Percentiles rank a stretch among this genome's conserved stretches.
These are phyloP conservation scores for Cephalopachus bancanus DNA, from an alignment of 2,797 vertebrate species.

Conservation along the genomic window DNA sequence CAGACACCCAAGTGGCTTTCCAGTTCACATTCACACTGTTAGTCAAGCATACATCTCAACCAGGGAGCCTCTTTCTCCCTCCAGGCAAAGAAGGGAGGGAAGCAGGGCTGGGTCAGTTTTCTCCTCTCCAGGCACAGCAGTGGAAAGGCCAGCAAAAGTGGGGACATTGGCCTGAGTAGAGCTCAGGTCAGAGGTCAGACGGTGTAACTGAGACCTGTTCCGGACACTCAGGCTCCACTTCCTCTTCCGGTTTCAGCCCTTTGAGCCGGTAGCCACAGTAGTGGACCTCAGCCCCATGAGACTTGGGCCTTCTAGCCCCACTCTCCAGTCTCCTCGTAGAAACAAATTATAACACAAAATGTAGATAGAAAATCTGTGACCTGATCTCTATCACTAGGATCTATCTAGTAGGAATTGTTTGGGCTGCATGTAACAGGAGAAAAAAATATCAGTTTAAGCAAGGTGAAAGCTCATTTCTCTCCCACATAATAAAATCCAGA, in stretches of 20 bases:
- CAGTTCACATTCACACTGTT: no score
- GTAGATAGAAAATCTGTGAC: background rate
- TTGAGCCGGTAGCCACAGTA: background rate
- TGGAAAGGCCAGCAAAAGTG: background rate
- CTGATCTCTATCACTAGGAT: background rate
- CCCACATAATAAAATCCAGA: background rate
- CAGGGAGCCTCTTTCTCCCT: background rate
- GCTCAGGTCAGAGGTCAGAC: accelerated
- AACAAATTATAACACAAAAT: background rate
- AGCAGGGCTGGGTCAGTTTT: background rate
- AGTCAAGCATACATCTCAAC: background rate
- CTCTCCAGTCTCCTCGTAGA: background rate
- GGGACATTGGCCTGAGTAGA: accelerated
- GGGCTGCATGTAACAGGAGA: background rate
- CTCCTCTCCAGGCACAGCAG: accelerated
- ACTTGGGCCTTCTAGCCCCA: background rate
- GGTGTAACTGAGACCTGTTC: no score
- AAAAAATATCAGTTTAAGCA: background rate
- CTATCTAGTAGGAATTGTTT: background rate
- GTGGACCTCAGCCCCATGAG: background rate
- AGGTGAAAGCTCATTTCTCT: background rate
- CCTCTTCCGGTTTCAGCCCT: background rate
- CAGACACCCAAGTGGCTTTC: background rate
- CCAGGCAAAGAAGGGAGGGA: background rate
- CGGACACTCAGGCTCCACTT: accelerated